Conservation (phyloP, 2,113 vertebrate species). For the Hystrix cristata region DNA sequence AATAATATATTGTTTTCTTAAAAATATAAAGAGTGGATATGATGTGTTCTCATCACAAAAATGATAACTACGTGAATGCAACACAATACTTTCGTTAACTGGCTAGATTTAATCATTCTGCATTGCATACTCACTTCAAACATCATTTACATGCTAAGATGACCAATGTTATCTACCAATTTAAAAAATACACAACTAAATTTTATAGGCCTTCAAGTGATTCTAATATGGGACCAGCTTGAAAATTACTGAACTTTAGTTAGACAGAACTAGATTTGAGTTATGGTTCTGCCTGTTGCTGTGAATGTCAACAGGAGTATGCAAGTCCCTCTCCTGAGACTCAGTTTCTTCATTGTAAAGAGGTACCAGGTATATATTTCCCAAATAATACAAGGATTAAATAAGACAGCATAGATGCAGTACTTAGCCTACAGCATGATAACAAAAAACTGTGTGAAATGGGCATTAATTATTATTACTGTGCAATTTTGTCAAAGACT, state of each 20-base stretch:
- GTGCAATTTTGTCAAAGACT: not conserved
- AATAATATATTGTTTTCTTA: not conserved
- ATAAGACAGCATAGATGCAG: not conserved
- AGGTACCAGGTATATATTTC: fast-evolving
- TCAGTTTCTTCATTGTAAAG: not conserved
- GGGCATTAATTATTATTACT: not conserved
- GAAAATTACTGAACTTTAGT: not conserved
- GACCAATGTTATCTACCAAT: not conserved
- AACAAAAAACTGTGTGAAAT: not conserved
- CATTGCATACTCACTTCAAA: not conserved
- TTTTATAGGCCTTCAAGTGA: not conserved
- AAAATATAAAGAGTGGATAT: not conserved
- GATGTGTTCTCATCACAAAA: not conserved
- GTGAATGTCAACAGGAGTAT: not conserved
- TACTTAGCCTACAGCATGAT: not conserved
- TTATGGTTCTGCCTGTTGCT: not conserved
- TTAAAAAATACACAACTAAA: not conserved
- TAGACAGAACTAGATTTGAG: not conserved
- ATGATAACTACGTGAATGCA: not conserved
- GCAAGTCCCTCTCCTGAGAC: not conserved
- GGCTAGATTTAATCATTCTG: not conserved
- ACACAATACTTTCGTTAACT: not conserved
- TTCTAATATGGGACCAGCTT: not conserved
- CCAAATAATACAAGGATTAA: not conserved
- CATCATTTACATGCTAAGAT: not conserved